Evolutionary conservation across 2,888 invertebrate species (phyloP).

Genomic region (Plebejus anna): DNA sequence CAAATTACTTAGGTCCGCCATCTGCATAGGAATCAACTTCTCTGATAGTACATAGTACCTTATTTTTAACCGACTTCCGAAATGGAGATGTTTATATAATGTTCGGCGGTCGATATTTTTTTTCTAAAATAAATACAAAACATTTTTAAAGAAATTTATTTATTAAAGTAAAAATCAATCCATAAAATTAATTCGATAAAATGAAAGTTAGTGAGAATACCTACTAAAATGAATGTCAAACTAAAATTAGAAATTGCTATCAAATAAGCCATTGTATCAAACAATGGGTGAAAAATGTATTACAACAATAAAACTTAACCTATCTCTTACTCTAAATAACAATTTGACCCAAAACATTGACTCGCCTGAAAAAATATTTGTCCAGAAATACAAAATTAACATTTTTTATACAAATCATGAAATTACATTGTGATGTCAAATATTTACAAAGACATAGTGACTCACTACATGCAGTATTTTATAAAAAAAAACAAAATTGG

Average conservation of each 20-base stretch:
- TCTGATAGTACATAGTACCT: no score
- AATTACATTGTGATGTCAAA: slow-evolving; percentile 61
- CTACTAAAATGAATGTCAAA: slow-evolving; percentile 60
- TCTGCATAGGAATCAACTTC: no score
- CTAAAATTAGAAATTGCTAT: slow-evolving; percentile 45
- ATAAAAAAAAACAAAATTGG: neutral
- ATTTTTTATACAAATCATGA: slow-evolving; percentile 40
- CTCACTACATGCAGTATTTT: neutral
- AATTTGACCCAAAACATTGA: slow-evolving; percentile 65
- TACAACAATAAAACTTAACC: slow-evolving; percentile 40
- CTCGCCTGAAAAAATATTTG: slow-evolving; percentile 48
- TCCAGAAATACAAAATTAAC: slow-evolving; percentile 44
- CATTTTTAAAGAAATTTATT: slow-evolving; percentile 57
- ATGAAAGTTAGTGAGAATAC: slow-evolving; percentile 62
- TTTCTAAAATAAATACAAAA: slow-evolving; percentile 37
- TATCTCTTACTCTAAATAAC: slow-evolving; percentile 48
- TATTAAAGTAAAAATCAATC: slow-evolving; percentile 74
- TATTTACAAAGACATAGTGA: slow-evolving; percentile 57
- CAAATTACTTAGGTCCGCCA: no score
- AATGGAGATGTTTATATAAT: no score
- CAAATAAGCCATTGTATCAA: slow-evolving; percentile 37
- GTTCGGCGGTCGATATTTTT: no score
- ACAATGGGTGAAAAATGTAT: slow-evolving; percentile 36
- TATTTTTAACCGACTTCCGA: no score
- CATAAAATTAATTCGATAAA: slow-evolving; percentile 67